A percentile compares a stretch with the other conserved stretches of the same genome.
phyloP scores from a whole-genome alignment of 2,888 invertebrate genomes.

The Ischnura elegans region DNA sequence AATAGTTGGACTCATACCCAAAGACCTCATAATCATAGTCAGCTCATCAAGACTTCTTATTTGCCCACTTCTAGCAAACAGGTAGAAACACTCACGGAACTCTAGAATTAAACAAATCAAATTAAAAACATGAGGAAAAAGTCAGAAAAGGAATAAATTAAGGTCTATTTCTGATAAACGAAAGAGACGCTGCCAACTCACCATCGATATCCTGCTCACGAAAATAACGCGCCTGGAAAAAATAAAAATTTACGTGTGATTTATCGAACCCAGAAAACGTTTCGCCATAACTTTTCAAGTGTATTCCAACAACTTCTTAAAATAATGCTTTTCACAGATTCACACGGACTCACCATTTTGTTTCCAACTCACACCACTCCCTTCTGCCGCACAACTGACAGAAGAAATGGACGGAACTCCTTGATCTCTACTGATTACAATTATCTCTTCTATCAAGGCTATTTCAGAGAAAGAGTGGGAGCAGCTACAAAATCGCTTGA shows the following conservation, averaged over 20 bases:
- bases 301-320: neutral
- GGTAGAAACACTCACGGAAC: constrained; percentile 97
- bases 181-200: constrained; percentile 78
- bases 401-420: neutral
- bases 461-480: neutral
- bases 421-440: neutral
- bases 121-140: no score
- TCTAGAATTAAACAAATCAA: constrained; percentile 80
- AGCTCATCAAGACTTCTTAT: constrained; percentile 94
- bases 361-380: constrained; percentile 17
- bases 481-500: neutral
- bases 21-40: constrained; percentile 95
- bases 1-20: constrained; percentile 96
- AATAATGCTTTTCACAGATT: no score
- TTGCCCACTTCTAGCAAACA: constrained; percentile 94
- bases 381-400: neutral
- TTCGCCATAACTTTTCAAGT: neutral
- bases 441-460: neutral
- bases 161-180: no score
- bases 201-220: constrained; percentile 97
- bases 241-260: constrained; percentile 48
- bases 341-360: neutral
- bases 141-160: no score
- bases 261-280: neutral
- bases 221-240: constrained; percentile 92